A percentile compares a stretch with the other conserved stretches of the same genome.
Evolutionary conservation across 1,140 invertebrate genomes (phyloP).

Genomic region (Camponotus pennsylvanicus): DNA sequence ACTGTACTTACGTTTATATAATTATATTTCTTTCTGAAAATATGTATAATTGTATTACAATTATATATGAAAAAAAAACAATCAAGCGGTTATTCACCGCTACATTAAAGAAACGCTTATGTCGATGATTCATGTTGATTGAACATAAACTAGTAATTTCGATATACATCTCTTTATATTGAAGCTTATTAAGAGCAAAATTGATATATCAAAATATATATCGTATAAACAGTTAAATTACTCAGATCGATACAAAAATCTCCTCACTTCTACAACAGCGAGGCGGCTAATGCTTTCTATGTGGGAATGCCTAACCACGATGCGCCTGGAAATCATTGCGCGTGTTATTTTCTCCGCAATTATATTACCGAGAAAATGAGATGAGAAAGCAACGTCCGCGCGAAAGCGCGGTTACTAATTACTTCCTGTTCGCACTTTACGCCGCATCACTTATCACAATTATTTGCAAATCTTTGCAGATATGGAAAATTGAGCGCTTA

Average conservation of each 20-base stretch:
- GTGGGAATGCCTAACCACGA: conserved; percentile 60
- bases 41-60: background rate
- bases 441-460: conserved; percentile 56
- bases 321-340: conserved; percentile 66
- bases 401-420: conserved; percentile 73
- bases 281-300: conserved; percentile 37
- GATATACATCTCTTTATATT: no score
- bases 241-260: conserved; percentile 60
- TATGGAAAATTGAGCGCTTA: conserved; percentile 45
- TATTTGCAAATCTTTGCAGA: conserved; percentile 39
- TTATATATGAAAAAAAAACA: background rate
- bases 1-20: background rate
- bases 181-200: background rate
- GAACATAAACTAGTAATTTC: background rate
- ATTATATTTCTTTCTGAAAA: background rate
- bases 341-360: conserved; percentile 76
- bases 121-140: background rate
- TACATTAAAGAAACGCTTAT: background rate
- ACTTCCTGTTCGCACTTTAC: conserved; percentile 73
- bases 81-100: background rate
- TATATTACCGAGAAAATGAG: conserved; percentile 75
- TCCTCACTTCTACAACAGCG: conserved; percentile 9
- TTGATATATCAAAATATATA: background rate
- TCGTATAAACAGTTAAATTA: conserved; percentile 64
- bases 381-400: conserved; percentile 73